Evolutionary conservation across 92 coral and sea anemone species (phyloP).

Genomic region (Blastomussa wellsi): DNA sequence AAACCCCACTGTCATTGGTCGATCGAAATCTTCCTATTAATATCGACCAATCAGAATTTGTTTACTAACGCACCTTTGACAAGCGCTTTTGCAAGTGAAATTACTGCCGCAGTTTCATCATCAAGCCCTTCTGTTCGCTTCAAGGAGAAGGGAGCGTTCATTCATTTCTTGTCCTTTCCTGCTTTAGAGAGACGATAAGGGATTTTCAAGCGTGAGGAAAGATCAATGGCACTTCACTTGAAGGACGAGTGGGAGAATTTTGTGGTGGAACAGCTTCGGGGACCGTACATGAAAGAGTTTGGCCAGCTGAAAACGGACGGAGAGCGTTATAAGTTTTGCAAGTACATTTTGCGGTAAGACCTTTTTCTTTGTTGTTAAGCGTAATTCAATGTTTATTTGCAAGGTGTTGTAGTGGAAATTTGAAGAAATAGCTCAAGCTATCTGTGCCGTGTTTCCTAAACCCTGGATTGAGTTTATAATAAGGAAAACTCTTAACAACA

Average conservation of each 20-base stretch:
- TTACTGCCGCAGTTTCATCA: constrained; percentile 29
- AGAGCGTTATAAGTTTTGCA: constrained; percentile 82
- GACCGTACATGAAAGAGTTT: constrained; percentile 79
- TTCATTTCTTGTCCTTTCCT: neutral
- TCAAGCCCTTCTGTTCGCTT: neutral
- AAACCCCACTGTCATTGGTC: constrained; percentile 21
- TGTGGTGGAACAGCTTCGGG: constrained; percentile 72
- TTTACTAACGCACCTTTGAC: constrained; percentile 19
- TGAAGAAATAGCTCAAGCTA: neutral
- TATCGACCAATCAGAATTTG: constrained; percentile 36
- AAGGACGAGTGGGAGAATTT: constrained; percentile 85
- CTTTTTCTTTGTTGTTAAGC: neutral
- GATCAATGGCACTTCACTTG: constrained; percentile 58
- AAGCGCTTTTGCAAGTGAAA: constrained; percentile 25
- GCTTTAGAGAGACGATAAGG: neutral
- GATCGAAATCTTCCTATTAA: neutral
- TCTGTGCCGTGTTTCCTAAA: neutral
- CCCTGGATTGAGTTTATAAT: neutral
- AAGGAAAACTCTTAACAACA: neutral
- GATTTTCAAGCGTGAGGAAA: constrained; percentile 1
- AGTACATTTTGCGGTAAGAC: constrained; percentile 73
- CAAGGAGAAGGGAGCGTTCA: neutral
- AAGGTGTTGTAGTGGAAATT: neutral
- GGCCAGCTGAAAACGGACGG: constrained; percentile 76
- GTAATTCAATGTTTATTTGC: neutral